Base-by-base conservation (phyloP, 2,113 vertebrate genomes). In the Shinisaurus crocodilurus region DNA sequence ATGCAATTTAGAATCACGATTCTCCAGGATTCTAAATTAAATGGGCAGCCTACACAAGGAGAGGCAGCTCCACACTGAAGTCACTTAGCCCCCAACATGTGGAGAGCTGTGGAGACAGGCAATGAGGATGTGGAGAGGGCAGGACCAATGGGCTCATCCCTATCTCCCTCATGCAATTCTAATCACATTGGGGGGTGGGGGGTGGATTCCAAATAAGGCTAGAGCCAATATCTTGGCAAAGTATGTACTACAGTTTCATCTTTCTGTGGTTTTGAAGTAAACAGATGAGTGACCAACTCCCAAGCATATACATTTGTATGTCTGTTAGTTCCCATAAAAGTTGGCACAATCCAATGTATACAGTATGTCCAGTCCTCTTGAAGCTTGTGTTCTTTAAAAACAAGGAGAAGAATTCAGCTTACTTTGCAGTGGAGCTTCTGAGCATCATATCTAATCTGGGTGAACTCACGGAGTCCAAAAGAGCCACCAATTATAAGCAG, bases 401-500 rank as follows among this genome's bases (percentile, higher is more conserved):
- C 0, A 0, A 25, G 83, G n/a, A 0, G 91, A 91, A 69, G 0
- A 0, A 89, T 27, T 92, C 82, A 32, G 87, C 92, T 90, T 97
- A 99, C 99, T 98, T 97, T 98, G 91, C 93, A 97, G 84, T 91
- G 97, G 69, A 97, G 92, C 85, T 97, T 98, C 91, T 98, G 98
- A 83, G 96, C 98, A 93, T 99, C 99, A 0, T 99, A 99, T 54
- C 99, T 98, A 90, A 99, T 98, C 90, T 99, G 98, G 91, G 99
- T 95, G 93, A 99, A 99, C 90, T 99, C 99, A 82, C 98, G 96
- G 86, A 99, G 97, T 85, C 98, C 99, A 91, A 99, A 98, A 85
- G 99, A 99, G 81, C 99, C 98, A 89, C 98, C 99, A 60, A 99
- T 87, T 83, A 99, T 81, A 90, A 99, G 97, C 63, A 99, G 75